These are phyloP conservation scores for Lepus timidus DNA, from an alignment of 2,113 vertebrate species.

Conservation along the genomic window DNA sequence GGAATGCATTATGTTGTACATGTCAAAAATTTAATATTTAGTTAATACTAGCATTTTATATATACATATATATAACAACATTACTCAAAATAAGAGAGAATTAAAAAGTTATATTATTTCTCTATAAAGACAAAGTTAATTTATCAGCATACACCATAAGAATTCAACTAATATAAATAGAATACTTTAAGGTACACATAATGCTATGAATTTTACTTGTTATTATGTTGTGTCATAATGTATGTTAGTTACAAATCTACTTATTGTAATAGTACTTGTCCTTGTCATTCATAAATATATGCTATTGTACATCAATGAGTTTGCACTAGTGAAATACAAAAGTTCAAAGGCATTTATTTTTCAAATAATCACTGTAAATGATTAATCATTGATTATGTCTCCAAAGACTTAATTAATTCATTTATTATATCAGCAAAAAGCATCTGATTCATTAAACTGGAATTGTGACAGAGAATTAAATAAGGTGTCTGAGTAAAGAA, in stretches of 20 bases:
- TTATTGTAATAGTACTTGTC: background rate
- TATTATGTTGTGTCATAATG: background rate
- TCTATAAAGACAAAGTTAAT: background rate
- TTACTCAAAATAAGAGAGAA: background rate
- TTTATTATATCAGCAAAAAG: background rate
- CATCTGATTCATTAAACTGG: constrained; percentile 52
- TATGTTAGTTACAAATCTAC: background rate
- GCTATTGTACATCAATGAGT: background rate
- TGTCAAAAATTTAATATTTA: background rate
- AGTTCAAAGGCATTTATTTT: background rate
- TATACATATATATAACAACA: background rate
- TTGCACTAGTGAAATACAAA: background rate
- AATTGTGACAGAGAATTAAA: constrained; percentile 14
- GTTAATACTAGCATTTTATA: background rate
- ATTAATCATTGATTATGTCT: constrained; percentile 30
- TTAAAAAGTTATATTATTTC: background rate
- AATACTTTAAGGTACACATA: background rate
- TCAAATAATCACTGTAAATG: constrained; percentile 59
- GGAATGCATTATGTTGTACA: background rate
- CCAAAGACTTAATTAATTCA: constrained; percentile 25
- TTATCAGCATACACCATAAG: background rate
- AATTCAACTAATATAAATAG: background rate
- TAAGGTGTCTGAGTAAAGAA: background rate
- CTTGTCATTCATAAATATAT: background rate
- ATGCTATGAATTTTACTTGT: background rate